A percentile compares a stretch with the other conserved stretches of the same genome.
phyloP scores from a whole-genome alignment of 2,797 vertebrate genomes.

The Enteromius unitaeniatus region DNA sequence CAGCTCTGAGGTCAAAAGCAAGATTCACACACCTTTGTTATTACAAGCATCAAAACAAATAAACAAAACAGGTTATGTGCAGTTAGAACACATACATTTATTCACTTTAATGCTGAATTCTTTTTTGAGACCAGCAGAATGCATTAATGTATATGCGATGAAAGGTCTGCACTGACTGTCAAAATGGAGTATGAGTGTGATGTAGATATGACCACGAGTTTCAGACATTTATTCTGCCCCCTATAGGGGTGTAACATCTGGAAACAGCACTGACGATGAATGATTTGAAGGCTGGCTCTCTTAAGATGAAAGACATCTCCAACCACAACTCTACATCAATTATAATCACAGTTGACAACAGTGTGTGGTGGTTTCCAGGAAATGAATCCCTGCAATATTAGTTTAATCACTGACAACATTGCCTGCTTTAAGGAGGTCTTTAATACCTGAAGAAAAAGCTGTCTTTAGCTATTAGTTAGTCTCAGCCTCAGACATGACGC shows the following conservation, averaged over 20 bases:
- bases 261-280: not conserved
- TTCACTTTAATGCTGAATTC: too few species aligned
- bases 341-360: constrained; percentile 22
- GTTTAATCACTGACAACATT: constrained; percentile 7
- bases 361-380: constrained; percentile 3
- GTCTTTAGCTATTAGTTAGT: not conserved
- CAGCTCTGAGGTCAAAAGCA: not conserved
- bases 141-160: not conserved
- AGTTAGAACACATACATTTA: not conserved
- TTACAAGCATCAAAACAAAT: not conserved
- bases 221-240: constrained; percentile 6
- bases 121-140: not conserved
- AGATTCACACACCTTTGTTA: constrained; percentile 7
- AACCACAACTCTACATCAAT: not conserved
- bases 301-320: constrained; percentile 25
- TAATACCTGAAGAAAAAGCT: not conserved
- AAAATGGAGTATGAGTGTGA: not conserved
- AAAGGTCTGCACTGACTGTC: not conserved
- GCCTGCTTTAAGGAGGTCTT: not conserved
- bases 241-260: constrained; percentile 15
- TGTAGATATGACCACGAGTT: not conserved
- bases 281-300: constrained; percentile 15
- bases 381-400: not conserved
- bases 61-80: constrained; percentile 7
- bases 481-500: too few species aligned